Evolutionary conservation across 2,797 vertebrate species (phyloP), one percentile per base, ranked within the genome.

Genomic region (Poeciliopsis turneri): DNA sequence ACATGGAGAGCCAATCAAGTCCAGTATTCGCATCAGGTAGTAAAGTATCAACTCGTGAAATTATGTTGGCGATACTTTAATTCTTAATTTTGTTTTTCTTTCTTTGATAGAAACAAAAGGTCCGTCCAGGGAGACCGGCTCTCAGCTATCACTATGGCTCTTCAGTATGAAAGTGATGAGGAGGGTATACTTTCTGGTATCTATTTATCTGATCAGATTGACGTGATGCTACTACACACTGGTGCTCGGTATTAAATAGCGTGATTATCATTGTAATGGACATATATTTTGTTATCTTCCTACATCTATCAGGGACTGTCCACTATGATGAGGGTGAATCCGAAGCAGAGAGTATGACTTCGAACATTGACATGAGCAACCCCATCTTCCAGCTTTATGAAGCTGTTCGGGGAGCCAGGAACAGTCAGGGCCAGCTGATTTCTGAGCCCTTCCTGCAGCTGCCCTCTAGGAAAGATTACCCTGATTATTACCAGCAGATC

Each of bases 161-260:
- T 99, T 77, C 98, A 99, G 61, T 99, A 99, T 64, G 98, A 99
- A 92, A 99, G 98, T n/a, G 98, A 99, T 64, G 98, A 99, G 87
- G 98, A 99, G 79, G 97, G 97, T 75, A 96, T 97, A 77, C 95
- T 98, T 79, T 96, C 97, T 77, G 97, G 98, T 99, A 96, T 73
- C 2, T 68, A 16, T 11, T 72, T n/a, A 16, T 33, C n/a, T 69
- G 23, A 45, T 41, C 46, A 18, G 28, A 55, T 53, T 30, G 0
- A 4, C 4, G 2, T 49, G 13, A 70, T 53, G n/a, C 16, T 70
- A 20, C 33, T 28, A 36, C 46, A 70, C 25, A 16, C 1, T 69
- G 59, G 39, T 30, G 45, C 41, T 57, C 30, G 13, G 9, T 28
- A 71, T 23, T n/a, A 23, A 28, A 16, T 4, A n/a, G 25, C 41